These are phyloP conservation scores for Agrilus mali DNA, from an alignment of 2,888 invertebrate species.

Conservation along the genomic window DNA sequence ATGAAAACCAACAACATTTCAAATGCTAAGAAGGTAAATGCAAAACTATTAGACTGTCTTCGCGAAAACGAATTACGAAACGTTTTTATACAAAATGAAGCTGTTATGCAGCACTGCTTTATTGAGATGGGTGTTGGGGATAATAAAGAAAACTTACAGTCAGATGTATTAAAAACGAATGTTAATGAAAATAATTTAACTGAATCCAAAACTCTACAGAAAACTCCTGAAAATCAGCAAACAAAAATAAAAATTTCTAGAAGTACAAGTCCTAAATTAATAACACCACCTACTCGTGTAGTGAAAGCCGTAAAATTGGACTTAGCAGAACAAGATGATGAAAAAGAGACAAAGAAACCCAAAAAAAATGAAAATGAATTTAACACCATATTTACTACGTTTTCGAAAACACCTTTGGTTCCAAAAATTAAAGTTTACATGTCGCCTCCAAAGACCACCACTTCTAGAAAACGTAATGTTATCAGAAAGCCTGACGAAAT, in stretches of 20 bases:
- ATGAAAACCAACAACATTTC: constrained; percentile 7
- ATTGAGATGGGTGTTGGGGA: constrained; percentile 2
- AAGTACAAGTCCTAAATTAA: constrained; percentile 3
- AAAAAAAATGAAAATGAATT: no score
- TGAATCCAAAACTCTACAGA: background rate
- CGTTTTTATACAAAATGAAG: constrained; percentile 18
- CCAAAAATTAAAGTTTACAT: constrained; percentile 7
- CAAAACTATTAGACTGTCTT: constrained; percentile 13
- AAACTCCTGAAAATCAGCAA: constrained; percentile 11
- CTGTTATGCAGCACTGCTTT: constrained; percentile 15
- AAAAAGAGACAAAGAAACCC: background rate
- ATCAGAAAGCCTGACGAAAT: no score
- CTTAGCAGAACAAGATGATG: constrained; percentile 6
- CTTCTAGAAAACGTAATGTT: no score
- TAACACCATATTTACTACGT: no score
- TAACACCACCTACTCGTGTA: constrained; percentile 7
- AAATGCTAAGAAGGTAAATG: constrained; percentile 15
- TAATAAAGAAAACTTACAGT: background rate
- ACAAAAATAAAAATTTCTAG: constrained; percentile 5
- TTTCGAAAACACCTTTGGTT: background rate
- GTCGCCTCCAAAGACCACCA: no score
- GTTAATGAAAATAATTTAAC: background rate
- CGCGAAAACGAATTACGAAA: constrained; percentile 13
- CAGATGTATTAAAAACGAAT: no score
- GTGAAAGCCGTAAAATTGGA: constrained; percentile 10